Base-by-base conservation (phyloP, 2,888 invertebrate species). In the Drosophila greeni region DNA sequence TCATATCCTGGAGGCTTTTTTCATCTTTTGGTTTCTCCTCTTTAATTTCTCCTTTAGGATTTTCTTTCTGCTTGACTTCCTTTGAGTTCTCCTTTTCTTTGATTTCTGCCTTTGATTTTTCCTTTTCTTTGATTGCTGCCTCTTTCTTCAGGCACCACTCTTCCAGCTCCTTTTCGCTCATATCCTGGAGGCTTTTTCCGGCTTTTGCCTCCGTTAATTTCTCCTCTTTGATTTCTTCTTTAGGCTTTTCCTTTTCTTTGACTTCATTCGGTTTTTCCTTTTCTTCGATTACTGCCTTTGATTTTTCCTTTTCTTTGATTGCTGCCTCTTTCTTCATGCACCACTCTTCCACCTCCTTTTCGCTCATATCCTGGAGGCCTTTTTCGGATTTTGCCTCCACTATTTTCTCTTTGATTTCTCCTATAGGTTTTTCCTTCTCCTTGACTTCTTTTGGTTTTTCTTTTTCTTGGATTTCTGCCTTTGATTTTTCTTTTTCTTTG, bases 111-210 rank as follows among this genome's bases (percentile, higher is more conserved):
- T 24, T 33, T 20, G 16, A 12, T 14, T 53, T 34, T 2, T 33
- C 45, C 14, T 24, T 47, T 11, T 33, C 33, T 9, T 54, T 61
- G 0, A 61, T 14, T 3, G 14, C 33, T 0, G 54, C 53, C 31
- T 65, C 48, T 31, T 45, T 47, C 8, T 57, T 57, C 18, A 31
- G 9, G 2, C 58, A 60, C 59, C 57, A 60, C 1, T 18, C 58
- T 0, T 7, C 16, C 1, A 60, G 11, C 24, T 60, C 59, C 12
- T 57, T 12, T 11, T 60, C 45, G 37, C 9, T 29, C 59, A 60
- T 60, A 4, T 57, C 59, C 45, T 26, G 20, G 2, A 20, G 20
- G 20, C 20, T 20, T 20, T 20, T 20, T 3, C 20, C 3, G 20
- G 20, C 20, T 20, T 20, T 20, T 20, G 20, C 8, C 2, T 31